Evolutionary conservation across 1,140 invertebrate species (phyloP), one percentile per base, ranked within the genome.

Genomic region (Lasioglossum baleicum): DNA sequence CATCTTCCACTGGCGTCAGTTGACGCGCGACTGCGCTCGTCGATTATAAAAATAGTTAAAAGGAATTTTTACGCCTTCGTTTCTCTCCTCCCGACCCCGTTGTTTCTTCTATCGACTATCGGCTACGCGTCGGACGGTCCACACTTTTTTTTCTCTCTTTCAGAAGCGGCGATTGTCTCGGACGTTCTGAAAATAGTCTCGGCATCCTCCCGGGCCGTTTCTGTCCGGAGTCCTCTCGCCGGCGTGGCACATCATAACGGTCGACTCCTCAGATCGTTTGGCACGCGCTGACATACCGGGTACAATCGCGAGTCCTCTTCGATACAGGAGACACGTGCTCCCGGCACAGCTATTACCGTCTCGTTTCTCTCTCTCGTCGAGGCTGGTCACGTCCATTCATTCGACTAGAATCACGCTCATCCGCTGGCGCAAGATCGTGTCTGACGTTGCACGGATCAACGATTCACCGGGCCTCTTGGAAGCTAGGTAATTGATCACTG

Each of bases 341-440:
- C 17, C 69, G 56, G 5, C 35, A 35, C 35, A 5, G 66, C 51
- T 44, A 40, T 51, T 22, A 89, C 69, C 86, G 88, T 35, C 87
- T 75, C 65, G 56, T 60, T 72, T 88, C 88, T 85, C 75, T 42
- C 65, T 26, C 26, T 26, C 26, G 65, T 11, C 15, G 51, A 63
- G 68, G 53, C 69, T 56, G 58, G 68, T 77, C 85, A 86, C 73
- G 70, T 83, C 83, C 84, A 65, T 86, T 86, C 84, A 77, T 86
- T 51, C 56, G 68, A 70, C 22, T 11, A 31, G 67, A 56, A 60
- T 42, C 79, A 5, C 15, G 48, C n/a, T 56, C 61, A 56, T 64
- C 58, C 40, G 8, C 15, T 51, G 51, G 56, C 35, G 35, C 71
- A 40, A 7, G 71, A 60, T 69, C 71, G 13, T 8, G 10, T 35